Base-by-base conservation (phyloP, 2,888 invertebrate species). In the Hypena proboscidalis region DNA sequence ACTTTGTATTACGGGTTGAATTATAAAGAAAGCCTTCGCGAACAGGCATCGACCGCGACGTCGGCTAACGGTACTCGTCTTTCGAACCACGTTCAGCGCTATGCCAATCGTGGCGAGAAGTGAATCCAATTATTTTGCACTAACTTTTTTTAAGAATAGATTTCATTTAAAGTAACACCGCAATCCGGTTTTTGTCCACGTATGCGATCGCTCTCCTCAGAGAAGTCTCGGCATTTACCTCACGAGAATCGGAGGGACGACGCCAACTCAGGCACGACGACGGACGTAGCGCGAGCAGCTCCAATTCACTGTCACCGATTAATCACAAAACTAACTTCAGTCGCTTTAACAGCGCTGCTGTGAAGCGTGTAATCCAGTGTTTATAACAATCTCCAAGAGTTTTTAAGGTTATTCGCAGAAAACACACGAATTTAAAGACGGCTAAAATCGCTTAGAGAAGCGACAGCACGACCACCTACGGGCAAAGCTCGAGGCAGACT, bases 161-260 rank as follows among this genome's bases (percentile, higher is more conserved):
- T 73, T 73, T 68, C 57, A 74, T 70, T 70, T 67, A 67, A 74
- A 74, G 67, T 66, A 78, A 73, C 76, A 81, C 74, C 74, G 74
- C 76, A 74, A 80, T 80, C 81, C 83, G 81, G 83, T 85, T 83
- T 81, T 62, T 73, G 77, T 79, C 82, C 83, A 86, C 85, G 84
- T 86, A 83, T 79, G 78, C 81, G 77, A 78, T 79, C 71, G 76
- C 69, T 78, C 75, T 76, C 67, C 66, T 74, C 72, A 71, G 75
- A 81, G 75, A 74, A 83, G 82, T 79, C 76, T 79, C 79, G 74
- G 75, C 77, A 83, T 82, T 85, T 87, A 87, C 86, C 86, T 89
- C 79, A 80, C 79, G 77, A 83, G 83, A 83, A 76, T 74, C 78
- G 75, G 80, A 83, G 82, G 82, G 83, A 81, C 81, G 80, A 83